phyloP scores from a whole-genome alignment of 2,888 invertebrate species.

The Arctia plantaginis region DNA sequence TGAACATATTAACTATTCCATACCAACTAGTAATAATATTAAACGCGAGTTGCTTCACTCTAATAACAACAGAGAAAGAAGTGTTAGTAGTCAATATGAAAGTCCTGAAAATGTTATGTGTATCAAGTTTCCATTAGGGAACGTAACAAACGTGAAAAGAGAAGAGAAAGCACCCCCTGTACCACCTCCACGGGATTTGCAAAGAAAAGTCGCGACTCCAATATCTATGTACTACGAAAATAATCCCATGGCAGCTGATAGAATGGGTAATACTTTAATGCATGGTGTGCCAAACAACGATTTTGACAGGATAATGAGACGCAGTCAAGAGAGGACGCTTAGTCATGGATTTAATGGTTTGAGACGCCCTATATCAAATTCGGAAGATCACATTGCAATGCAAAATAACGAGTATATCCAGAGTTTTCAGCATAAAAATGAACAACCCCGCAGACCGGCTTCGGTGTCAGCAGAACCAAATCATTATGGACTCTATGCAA shows the following conservation, averaged over 20 bases:
- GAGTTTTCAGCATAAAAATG: slow-evolving; percentile 67
- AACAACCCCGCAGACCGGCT: slow-evolving; percentile 80
- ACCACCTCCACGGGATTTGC: slow-evolving; percentile 93
- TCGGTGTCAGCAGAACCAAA: slow-evolving; percentile 84
- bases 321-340: slow-evolving; percentile 79
- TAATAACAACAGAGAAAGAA: slow-evolving; percentile 76
- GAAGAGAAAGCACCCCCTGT: slow-evolving; percentile 89
- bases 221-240: slow-evolving; percentile 84
- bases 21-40: slow-evolving; percentile 71
- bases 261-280: slow-evolving; percentile 63
- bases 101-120: slow-evolving; percentile 80
- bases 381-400: slow-evolving; percentile 84
- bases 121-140: slow-evolving; percentile 84
- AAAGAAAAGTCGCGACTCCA: slow-evolving; percentile 86
- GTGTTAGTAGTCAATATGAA: slow-evolving; percentile 72
- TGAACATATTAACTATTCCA: slow-evolving; percentile 84
- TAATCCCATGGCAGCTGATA: slow-evolving; percentile 69
- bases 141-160: slow-evolving; percentile 75
- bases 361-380: slow-evolving; percentile 81
- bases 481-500: slow-evolving; percentile 78
- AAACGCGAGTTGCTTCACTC: slow-evolving; percentile 74
- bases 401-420: slow-evolving; percentile 79
- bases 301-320: slow-evolving; percentile 81
- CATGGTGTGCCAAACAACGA: slow-evolving; percentile 82
- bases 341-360: slow-evolving; percentile 81